Evolutionary conservation across 2,888 invertebrate genomes (phyloP).

Genomic region (Iphiclides podalirius): DNA sequence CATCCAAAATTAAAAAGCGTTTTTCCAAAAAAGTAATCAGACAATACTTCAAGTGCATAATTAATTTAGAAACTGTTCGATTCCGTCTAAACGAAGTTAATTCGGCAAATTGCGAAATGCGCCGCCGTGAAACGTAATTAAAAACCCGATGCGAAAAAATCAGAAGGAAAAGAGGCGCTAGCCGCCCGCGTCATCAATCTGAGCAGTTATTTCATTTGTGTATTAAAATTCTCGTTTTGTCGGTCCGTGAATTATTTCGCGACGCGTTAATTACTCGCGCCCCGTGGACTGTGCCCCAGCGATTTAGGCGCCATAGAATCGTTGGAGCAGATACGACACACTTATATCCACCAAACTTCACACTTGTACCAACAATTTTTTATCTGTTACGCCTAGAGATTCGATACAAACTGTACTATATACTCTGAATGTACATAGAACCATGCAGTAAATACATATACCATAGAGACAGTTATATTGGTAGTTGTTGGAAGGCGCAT

Average conservation of each 20-base stretch:
- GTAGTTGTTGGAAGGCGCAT: too few relatives aligned
- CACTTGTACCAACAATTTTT: too few relatives aligned
- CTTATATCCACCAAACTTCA: too few relatives aligned
- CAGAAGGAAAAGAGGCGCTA: conserved; percentile 45
- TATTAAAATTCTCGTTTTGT: conserved; percentile 78
- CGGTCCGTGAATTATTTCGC: conserved; percentile 71
- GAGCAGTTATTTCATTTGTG: conserved; percentile 78
- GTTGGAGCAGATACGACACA: not conserved
- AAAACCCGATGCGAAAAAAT: conserved; percentile 68
- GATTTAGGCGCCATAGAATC: conserved; percentile 46
- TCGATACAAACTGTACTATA: too few relatives aligned
- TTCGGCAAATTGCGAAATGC: conserved; percentile 71
- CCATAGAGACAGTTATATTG: too few relatives aligned
- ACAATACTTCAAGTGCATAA: conserved; percentile 34
- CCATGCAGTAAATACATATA: too few relatives aligned
- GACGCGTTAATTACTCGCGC: conserved; percentile 68
- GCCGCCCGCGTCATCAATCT: conserved; percentile 75
- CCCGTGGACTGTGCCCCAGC: conserved; percentile 57
- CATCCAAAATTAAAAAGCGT: too few relatives aligned
- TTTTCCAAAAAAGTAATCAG: conserved; percentile 29
- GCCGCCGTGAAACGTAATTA: conserved; percentile 77
- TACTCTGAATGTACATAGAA: too few relatives aligned
- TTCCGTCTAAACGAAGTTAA: conserved; percentile 60
- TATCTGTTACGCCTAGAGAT: too few relatives aligned
- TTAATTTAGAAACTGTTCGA: conserved; percentile 35